These are phyloP conservation scores for Cetoscarus ocellatus DNA, from an alignment of 2,797 vertebrate genomes.

Conservation along the genomic window DNA sequence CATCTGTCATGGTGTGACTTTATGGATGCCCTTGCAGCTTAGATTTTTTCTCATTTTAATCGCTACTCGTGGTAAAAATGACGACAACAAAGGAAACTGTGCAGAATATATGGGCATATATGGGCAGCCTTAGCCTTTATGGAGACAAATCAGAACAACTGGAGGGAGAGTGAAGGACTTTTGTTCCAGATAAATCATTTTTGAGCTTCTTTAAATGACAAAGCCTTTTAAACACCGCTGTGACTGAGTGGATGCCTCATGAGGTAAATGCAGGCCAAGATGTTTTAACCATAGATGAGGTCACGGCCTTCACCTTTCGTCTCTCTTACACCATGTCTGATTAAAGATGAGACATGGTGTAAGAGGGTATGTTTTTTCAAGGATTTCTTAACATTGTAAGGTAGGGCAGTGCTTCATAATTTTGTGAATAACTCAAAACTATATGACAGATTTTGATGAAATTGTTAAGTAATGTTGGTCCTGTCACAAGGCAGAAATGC, in stretches of 20 bases:
- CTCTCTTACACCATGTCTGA: too few species aligned
- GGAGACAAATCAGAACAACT: constrained; percentile 3
- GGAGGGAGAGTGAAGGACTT: constrained; percentile 8
- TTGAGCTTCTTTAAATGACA: constrained; percentile 6
- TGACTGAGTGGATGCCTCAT: neutral
- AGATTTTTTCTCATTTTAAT: neutral
- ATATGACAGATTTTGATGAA: too few species aligned
- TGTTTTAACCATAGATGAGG: neutral
- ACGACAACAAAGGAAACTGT: constrained; percentile 19
- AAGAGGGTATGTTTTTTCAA: too few species aligned
- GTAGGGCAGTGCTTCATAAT: too few species aligned
- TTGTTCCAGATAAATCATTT: constrained; percentile 8
- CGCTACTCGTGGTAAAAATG: constrained; percentile 13
- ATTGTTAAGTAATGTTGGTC: too few species aligned
- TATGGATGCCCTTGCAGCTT: constrained; percentile 23
- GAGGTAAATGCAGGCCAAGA: constrained; percentile 17
- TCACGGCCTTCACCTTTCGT: constrained; percentile 9
- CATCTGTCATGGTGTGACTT: constrained; percentile 16
- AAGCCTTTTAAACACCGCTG: constrained; percentile 6
- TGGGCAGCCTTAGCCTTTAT: neutral
- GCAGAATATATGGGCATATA: constrained; percentile 18
- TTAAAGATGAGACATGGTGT: too few species aligned
- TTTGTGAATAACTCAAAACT: too few species aligned
- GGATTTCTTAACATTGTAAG: too few species aligned
- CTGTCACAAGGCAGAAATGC: too few species aligned